Evolutionary conservation across 2,888 invertebrate genomes (phyloP).

Genomic region (Ernsta delagoae): DNA sequence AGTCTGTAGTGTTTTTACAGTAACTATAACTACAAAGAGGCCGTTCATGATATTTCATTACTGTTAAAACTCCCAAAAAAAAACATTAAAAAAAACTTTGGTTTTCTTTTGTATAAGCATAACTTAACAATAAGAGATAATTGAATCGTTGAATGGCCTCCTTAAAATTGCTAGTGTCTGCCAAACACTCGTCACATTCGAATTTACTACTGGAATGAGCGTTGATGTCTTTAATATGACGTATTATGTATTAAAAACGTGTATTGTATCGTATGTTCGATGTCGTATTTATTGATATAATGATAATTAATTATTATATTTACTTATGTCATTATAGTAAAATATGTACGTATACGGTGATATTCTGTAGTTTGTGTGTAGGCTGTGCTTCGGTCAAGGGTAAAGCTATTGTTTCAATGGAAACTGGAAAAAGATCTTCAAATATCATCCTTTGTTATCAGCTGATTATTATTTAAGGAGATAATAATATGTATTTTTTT

Average conservation of each 20-base stretch:
- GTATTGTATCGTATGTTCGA: background rate
- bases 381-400: constrained; percentile 22
- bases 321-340: constrained; percentile 7
- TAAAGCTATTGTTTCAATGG: background rate
- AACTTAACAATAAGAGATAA: background rate
- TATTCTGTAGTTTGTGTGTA: constrained; percentile 16
- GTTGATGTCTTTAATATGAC: background rate
- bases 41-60: no score
- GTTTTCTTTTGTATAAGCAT: background rate
- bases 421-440: background rate
- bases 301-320: no score
- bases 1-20: background rate
- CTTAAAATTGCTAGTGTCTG: constrained; percentile 15
- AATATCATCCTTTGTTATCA: background rate
- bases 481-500: background rate
- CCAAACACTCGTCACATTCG: constrained; percentile 23
- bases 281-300: constrained; percentile 6
- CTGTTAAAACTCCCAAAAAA: no score
- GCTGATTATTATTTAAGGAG: no score
- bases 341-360: constrained; percentile 12
- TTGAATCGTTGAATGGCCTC: background rate
- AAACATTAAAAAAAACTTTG: no score
- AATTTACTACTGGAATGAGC: constrained; percentile 4
- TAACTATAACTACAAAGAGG: background rate
- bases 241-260: background rate